A percentile compares a stretch with the other conserved stretches of the same genome.
phyloP scores from a whole-genome alignment of 2,888 invertebrate genomes.

The Oasisia sp. region DNA sequence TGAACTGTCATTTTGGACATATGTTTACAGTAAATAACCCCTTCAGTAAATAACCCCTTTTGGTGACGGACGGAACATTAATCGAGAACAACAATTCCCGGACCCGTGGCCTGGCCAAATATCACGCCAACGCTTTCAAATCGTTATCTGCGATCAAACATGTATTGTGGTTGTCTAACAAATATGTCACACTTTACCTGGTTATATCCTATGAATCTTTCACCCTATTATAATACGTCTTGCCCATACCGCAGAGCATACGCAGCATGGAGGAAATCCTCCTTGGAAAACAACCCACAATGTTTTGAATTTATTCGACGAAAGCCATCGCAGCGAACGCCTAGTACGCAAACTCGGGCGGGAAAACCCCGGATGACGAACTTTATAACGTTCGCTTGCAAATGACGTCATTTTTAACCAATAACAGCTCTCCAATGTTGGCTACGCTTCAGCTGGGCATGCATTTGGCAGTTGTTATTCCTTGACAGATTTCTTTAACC shows the following conservation, averaged over 20 bases:
- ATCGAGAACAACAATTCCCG: background rate
- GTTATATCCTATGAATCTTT: conserved; percentile 6
- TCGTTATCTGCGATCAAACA: conserved; percentile 17
- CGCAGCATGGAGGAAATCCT: conserved; percentile 17
- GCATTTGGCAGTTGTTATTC: background rate
- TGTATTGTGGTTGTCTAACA: background rate
- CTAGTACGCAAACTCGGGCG: conserved; percentile 17
- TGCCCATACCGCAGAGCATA: conserved; percentile 13
- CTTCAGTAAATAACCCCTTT: background rate
- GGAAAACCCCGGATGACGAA: conserved; percentile 13
- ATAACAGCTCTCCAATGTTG: background rate
- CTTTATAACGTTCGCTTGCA: conserved; percentile 13
- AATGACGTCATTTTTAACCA: conserved; percentile 17
- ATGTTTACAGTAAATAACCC: background rate
- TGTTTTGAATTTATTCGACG: conserved; percentile 17
- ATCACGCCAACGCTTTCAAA: conserved; percentile 17
- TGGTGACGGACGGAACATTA: background rate
- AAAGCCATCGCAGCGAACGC: conserved; percentile 17
- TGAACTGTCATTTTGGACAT: background rate
- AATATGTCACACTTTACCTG: conserved; percentile 17
- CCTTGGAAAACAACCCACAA: conserved; percentile 5
- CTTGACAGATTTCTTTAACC: background rate
- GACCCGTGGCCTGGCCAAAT: background rate
- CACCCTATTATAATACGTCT: conserved; percentile 17
- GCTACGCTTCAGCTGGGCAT: background rate